Conservation (phyloP, 2,113 vertebrate species). For the Thunnus thynnus region DNA sequence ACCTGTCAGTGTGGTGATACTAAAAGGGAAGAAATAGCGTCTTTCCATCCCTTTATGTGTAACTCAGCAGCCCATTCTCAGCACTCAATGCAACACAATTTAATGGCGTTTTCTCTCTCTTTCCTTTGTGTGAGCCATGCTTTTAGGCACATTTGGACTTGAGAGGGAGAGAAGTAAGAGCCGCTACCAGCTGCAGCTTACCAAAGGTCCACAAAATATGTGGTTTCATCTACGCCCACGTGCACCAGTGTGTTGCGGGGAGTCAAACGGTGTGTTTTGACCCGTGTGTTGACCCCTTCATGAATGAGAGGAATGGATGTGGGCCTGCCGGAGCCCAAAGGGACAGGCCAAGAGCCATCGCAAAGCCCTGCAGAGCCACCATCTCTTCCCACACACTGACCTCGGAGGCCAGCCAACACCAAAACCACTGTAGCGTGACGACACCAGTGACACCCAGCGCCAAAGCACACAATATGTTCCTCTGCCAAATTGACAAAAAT, state of each 20-base stretch:
- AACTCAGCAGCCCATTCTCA: conserved; percentile 77
- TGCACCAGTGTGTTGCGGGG: conserved; percentile 73
- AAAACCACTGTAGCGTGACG: conserved; percentile 82
- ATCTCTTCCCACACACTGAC: conserved; percentile 87
- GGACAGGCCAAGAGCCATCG: conserved; percentile 79
- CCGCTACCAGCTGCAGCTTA: conserved; percentile 71
- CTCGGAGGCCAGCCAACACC: conserved; percentile 83
- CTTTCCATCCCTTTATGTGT: conserved; percentile 78
- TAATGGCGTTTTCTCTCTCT: conserved; percentile 65
- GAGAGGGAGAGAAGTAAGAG: conserved; percentile 71
- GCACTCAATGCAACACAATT: conserved; percentile 70
- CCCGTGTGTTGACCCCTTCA: conserved; percentile 82
- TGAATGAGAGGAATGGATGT: conserved; percentile 85
- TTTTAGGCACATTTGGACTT: conserved; percentile 83
- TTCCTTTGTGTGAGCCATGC: conserved; percentile 75
- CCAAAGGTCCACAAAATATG: conserved; percentile 78
- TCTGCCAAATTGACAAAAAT: conserved; percentile 86
- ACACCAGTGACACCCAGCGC: conserved; percentile 82
- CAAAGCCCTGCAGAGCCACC: conserved; percentile 80
- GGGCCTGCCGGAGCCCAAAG: conserved; percentile 82
- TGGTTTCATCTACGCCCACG: conserved; percentile 84
- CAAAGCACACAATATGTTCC: conserved; percentile 79
- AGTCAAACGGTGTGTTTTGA: conserved; percentile 85
- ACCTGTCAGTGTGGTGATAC: conserved; percentile 75
- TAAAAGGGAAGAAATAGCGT: conserved; percentile 82